phyloP scores from a whole-genome alignment of 2,888 invertebrate genomes.

The Copidosoma aretas region DNA sequence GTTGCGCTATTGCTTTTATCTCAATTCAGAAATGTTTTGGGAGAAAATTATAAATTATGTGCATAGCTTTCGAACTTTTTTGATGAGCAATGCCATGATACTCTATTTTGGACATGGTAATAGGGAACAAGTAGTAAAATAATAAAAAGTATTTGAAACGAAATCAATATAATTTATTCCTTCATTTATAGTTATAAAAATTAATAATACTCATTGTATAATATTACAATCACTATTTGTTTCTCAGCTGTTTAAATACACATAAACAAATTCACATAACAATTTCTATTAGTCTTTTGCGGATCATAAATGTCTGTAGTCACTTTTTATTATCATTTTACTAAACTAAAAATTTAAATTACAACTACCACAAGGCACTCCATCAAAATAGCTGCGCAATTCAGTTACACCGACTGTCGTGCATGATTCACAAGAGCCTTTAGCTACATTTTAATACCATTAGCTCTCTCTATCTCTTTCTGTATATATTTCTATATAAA shows the following conservation, averaged over 20 bases:
- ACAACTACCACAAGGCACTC: slow-evolving; percentile 27
- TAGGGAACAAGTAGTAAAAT: too few relatives aligned
- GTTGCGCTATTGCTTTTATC: too few relatives aligned
- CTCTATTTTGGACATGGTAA: too few relatives aligned
- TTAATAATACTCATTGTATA: slow-evolving; percentile 37
- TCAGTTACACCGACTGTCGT: slow-evolving; percentile 17
- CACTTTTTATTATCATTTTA: slow-evolving; percentile 6
- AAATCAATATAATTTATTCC: slow-evolving; percentile 40
- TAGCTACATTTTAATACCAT: slow-evolving; percentile 20
- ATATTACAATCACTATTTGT: slow-evolving; percentile 28
- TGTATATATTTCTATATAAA: slow-evolving; percentile 12
- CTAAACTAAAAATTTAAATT: slow-evolving; percentile 20
- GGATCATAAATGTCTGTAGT: slow-evolving; percentile 30
- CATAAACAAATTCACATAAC: slow-evolving; percentile 36
- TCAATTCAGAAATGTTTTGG: too few relatives aligned
- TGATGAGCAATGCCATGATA: too few relatives aligned
- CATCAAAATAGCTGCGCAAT: slow-evolving; percentile 26
- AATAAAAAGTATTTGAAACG: slow-evolving; percentile 17
- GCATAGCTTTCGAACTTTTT: too few relatives aligned
- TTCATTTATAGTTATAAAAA: slow-evolving; percentile 37
- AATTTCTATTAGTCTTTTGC: slow-evolving; percentile 31
- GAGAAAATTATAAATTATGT: too few relatives aligned
- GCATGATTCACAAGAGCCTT: slow-evolving; percentile 8
- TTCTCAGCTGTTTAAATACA: slow-evolving; percentile 29
- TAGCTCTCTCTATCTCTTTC: slow-evolving; percentile 19